Percentiles rank a stretch among this genome's conserved stretches.
These are phyloP conservation scores for Gortyna flavago DNA, from an alignment of 2,888 invertebrate species.

Conservation along the genomic window DNA sequence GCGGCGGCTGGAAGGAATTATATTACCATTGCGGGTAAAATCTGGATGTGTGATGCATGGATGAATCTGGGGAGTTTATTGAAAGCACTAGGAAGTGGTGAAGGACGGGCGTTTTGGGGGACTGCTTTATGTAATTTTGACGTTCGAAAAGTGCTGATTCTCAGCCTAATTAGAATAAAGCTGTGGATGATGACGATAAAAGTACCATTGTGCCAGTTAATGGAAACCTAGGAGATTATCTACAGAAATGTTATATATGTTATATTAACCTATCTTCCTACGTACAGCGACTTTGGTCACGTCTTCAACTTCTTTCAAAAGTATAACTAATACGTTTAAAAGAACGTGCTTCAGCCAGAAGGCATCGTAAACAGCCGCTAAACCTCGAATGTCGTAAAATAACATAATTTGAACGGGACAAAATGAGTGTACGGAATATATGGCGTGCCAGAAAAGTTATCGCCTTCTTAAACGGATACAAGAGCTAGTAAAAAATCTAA, in stretches of 20 bases:
- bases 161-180: too few species aligned
- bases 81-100: too few species aligned
- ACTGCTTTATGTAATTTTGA: too few species aligned
- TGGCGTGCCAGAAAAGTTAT: background rate
- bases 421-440: background rate
- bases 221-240: background rate
- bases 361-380: background rate
- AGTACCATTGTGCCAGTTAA: background rate
- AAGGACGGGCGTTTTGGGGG: too few species aligned
- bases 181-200: background rate
- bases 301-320: constrained; percentile 9
- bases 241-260: background rate
- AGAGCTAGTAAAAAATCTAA: background rate
- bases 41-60: too few species aligned
- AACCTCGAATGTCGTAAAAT: constrained; percentile 1
- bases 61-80: too few species aligned
- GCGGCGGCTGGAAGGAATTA: too few species aligned
- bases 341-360: background rate
- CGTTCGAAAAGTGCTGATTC: too few species aligned
- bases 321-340: constrained; percentile 9
- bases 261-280: background rate
- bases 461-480: background rate
- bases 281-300: background rate
- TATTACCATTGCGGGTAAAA: too few species aligned
- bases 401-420: background rate